These are phyloP conservation scores for Martes martes DNA, from an alignment of 2,113 vertebrate genomes.

Conservation along the genomic window DNA sequence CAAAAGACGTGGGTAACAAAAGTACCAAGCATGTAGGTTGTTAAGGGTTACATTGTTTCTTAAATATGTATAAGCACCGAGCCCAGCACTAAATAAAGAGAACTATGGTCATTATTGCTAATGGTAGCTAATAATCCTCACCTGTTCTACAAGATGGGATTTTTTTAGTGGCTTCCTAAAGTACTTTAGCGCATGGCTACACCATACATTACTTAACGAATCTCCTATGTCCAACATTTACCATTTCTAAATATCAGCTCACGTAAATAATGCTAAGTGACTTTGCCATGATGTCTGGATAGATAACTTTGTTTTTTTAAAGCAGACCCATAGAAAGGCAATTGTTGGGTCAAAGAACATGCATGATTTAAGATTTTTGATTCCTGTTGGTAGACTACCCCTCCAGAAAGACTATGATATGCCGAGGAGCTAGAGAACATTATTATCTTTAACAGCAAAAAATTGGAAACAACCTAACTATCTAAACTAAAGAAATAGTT, in stretches of 20 bases:
- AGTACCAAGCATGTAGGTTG: not conserved
- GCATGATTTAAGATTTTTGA: not conserved
- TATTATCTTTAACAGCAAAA: not conserved
- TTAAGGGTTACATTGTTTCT: conserved; percentile 31
- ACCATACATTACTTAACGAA: not conserved
- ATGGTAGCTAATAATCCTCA: not conserved
- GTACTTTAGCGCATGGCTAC: not conserved
- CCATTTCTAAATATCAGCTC: not conserved
- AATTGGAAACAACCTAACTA: not conserved
- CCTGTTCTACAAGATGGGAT: not conserved
- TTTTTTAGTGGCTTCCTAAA: not conserved
- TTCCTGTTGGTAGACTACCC: not conserved
- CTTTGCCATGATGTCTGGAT: not conserved
- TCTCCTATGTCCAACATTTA: not conserved
- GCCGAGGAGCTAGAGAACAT: not conserved
- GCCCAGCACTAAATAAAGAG: not conserved
- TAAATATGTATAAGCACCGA: not conserved
- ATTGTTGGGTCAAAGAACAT: not conserved
- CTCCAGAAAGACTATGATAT: not conserved
- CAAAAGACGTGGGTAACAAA: not conserved
- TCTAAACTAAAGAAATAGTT: not conserved
- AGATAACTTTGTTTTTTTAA: not conserved
- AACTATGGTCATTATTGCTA: not conserved
- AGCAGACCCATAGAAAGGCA: not conserved
- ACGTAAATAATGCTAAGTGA: not conserved